phyloP scores from a whole-genome alignment of 92 coral and sea anemone genomes.

The Porites rus region DNA sequence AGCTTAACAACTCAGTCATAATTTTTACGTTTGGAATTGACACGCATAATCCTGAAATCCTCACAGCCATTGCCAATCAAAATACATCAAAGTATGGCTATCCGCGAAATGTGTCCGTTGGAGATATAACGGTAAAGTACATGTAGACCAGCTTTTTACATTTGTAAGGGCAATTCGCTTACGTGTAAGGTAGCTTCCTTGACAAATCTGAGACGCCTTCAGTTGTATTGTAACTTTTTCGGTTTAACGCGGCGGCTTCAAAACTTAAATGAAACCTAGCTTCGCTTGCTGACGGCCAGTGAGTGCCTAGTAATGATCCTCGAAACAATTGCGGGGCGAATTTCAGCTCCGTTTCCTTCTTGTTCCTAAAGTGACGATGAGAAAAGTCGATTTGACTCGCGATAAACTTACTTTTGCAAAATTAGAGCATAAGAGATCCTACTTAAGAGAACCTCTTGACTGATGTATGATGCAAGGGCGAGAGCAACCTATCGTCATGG shows the following conservation, averaged over 20 bases:
- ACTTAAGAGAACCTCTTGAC: not conserved
- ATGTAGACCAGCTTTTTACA: not conserved
- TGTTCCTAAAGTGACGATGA: too few relatives aligned
- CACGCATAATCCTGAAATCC: constrained; percentile 23
- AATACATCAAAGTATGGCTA: constrained; percentile 31
- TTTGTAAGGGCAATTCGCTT: not conserved
- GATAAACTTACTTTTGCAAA: too few relatives aligned
- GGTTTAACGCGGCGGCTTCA: too few relatives aligned
- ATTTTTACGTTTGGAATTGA: constrained; percentile 70
- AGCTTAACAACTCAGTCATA: constrained; percentile 49
- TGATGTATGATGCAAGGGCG: too few relatives aligned
- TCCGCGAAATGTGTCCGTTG: constrained; percentile 28
- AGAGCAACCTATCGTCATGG: too few relatives aligned
- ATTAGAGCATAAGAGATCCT: too few relatives aligned
- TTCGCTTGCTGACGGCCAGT: too few relatives aligned
- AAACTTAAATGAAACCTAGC: too few relatives aligned
- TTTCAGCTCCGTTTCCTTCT: too few relatives aligned
- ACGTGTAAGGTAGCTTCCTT: not conserved
- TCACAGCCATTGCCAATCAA: constrained; percentile 58
- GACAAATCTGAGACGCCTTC: too few relatives aligned
- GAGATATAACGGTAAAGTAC: constrained; percentile 43
- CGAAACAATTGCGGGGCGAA: too few relatives aligned
- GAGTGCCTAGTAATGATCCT: too few relatives aligned
- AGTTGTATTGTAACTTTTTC: constrained; percentile 3
- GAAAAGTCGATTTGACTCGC: not conserved